Evolutionary conservation across 1,140 invertebrate genomes (phyloP), one percentile per base, ranked within the genome.

Genomic region (Hirudo medicinalis): DNA sequence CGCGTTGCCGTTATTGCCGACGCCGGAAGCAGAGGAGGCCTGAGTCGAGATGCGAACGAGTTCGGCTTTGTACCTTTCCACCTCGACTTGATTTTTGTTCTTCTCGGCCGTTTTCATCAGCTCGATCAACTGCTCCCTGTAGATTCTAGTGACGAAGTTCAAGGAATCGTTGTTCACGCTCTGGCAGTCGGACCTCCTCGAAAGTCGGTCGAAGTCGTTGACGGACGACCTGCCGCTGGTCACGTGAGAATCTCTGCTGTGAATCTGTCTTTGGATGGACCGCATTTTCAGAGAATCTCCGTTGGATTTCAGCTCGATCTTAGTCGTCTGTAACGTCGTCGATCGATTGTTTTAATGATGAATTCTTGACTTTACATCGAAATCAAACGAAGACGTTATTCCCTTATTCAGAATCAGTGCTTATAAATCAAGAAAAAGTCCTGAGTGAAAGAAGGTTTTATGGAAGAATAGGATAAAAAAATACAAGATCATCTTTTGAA

Each of bases 71-170:
- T 93, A 93, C 22, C 91, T 89, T 75, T 93, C 91, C 19, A 84
- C 94, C 84, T 73, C 93, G 86, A 78, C 78, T 54, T 81, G 74
- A 67, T 82, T 82, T 20, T 80, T 80, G 69, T 88, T 89, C 73
- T 88, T 85, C 73, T 88, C 90, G 77, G 89, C 87, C 27, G 78
- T 77, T 49, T 80, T 76, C 25, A 80, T 79, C 22, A 97, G 86
- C 80, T 96, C 95, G 57, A 90, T 89, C 60, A 97, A 83, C 79
- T 97, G 92, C 80, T 97, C 94, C 76, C 97, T 92, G 80, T 98
- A 98, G 77, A 98, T 94, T 78, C 92, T 87, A 20, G 92, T 89
- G 76, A 99, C 92, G 83, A 97, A 95, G 79, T 97, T 95, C 82
- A 95, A 93, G 63, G 94, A 89, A 82, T 94, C 91, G 83, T 95